Base-by-base conservation (phyloP, 1,140 invertebrate genomes). In the Lucilia sericata region DNA sequence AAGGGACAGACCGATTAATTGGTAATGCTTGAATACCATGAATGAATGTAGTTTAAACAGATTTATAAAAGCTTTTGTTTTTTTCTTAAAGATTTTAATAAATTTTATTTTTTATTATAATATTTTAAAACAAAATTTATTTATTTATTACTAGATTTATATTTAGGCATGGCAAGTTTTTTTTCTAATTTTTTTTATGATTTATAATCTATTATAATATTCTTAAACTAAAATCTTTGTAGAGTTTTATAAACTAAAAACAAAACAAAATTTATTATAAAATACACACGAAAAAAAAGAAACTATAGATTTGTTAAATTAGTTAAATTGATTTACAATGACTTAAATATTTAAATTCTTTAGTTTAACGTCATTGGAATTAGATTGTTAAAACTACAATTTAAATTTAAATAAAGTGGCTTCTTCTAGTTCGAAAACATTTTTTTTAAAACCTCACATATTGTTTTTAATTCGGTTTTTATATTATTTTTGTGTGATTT, bases 301-400 rank as follows among this genome's bases (percentile, higher is more conserved):
- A 60, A 60, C 2, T 60, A 14, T 14, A 60, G 5, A 17, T 70
- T 21, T 25, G 9, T 25, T 70, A 70, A 70, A 19, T 70, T 70
- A 25, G 51, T 55, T 42, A 42, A 42, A 55, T 55, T 55, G 51
- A 0, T 55, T 55, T 55, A 55, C 51, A 55, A 55, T 55, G 17
- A 13, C 51, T 55, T 42, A 42, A 70, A 25, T 21, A 70, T 70
- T 19, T 21, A 70, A 70, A 70, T 70, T 70, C 65, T 70, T 70
- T 70, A 70, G 51, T 70, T 70, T 19, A 70, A 70, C 55, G n/a
- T 70, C 65, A 70, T 70, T 70, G 65, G 65, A 25, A 70, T 70
- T 70, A 70, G 65, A 70, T 21, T 70, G 65, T 55, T 55, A 5
- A 55, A 55, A 42, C 0, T 42, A 42, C 36, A 3, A 36, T 36